A percentile compares a stretch with the other conserved stretches of the same genome.
These are phyloP conservation scores for Cichlasoma orientale DNA, from an alignment of 2,797 vertebrate species.

Conservation along the genomic window DNA sequence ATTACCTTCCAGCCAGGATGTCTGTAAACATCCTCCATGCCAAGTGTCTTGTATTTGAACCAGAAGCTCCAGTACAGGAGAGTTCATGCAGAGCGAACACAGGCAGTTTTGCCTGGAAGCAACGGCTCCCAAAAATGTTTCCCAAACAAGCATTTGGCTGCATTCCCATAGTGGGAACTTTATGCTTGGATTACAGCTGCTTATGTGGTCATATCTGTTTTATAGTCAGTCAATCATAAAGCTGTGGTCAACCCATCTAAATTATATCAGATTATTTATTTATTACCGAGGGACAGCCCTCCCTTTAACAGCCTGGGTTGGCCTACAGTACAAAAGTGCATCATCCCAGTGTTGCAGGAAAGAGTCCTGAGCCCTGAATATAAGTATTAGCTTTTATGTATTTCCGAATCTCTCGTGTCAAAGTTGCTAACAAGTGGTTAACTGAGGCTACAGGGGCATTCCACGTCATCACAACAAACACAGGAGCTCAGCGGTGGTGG, in stretches of 20 bases:
- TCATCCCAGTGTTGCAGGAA: too few species aligned
- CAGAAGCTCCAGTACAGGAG: slow-evolving; percentile 11
- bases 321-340: too few species aligned
- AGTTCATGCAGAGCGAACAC: slow-evolving; percentile 26
- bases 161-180: neutral
- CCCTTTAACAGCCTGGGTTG: too few species aligned
- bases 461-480: neutral
- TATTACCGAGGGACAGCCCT: neutral
- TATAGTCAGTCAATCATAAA: slow-evolving; percentile 1
- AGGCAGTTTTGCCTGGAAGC: neutral
- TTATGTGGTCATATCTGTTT: neutral
- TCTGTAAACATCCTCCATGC: slow-evolving; percentile 36
- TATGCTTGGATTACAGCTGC: neutral
- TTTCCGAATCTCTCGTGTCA: neutral
- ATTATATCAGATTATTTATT: neutral
- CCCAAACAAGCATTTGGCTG: slow-evolving; percentile 9
- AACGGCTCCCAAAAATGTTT: neutral
- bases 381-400: neutral
- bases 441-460: neutral
- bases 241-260: neutral
- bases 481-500: neutral
- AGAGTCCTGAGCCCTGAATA: too few species aligned
- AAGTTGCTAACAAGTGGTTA: neutral
- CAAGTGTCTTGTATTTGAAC: slow-evolving; percentile 31
- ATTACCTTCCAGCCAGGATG: slow-evolving; percentile 41